Evolutionary conservation across 2,888 invertebrate genomes (phyloP), one percentile per base, ranked within the genome.

Genomic region (Conops quadrifasciatus): DNA sequence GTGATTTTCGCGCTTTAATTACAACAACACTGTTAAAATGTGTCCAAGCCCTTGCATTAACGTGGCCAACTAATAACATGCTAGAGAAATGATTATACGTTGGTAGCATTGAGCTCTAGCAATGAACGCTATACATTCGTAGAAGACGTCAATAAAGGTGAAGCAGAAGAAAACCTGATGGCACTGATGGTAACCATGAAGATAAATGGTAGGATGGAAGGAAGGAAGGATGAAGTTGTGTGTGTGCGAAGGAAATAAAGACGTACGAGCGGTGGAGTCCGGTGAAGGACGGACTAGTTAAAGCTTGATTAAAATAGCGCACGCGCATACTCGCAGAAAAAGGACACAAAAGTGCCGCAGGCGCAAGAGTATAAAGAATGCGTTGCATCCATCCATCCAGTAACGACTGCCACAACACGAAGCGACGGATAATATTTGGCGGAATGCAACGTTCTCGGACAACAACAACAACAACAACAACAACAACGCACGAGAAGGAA

Each of bases 1-100:
- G 79, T 77, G 80, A 82, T 83, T 82, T 82, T 81, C 80, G 79
- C 83, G 82, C 82, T 83, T 83, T 82, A 82, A 82, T 83, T 82
- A 80, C 79, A 71, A 70, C 71, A 70, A 71, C 70, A 67, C 24
- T 24, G 13, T 45, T 28, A 45, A 67, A 60, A 24, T 36, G 49
- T 26, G 26, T 28, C 51, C 60, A 36, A 62, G 51, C 51, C 64
- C 68, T 62, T 49, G 45, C 43, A 60, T 68, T 67, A 43, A 49
- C 62, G n/a, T 49, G 36, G 19, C 60, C 68, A 45, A 67, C 67
- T 68, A 68, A 68, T 68, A 62, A 68, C 49, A 68, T 68, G 60
- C 62, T 68, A 68, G 68, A 68, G 49, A 68, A 62, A 68, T 68
- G 49, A 51, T 62, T 51, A 45, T 36, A 36, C n/a, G 60, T 60